Percentiles rank a stretch among this genome's conserved stretches.
Evolutionary conservation across 2,797 vertebrate genomes (phyloP).

Genomic region (Brachymystax lenok): DNA sequence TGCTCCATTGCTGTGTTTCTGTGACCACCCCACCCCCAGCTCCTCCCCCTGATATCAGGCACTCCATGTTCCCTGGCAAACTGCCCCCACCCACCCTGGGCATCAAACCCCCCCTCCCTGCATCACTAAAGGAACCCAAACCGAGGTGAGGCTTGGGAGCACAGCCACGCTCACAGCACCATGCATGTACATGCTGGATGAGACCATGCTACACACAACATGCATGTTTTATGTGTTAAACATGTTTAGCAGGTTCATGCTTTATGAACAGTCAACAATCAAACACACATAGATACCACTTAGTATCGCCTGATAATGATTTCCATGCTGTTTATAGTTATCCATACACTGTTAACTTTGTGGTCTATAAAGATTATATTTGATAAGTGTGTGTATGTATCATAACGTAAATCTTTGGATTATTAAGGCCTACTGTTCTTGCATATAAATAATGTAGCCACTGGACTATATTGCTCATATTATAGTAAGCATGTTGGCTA

Average conservation of each 20-base stretch:
- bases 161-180: neutral
- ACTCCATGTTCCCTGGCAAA: conserved; percentile 50
- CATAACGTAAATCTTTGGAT: neutral
- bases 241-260: too few relatives aligned
- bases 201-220: too few relatives aligned
- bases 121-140: conserved; percentile 58
- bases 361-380: neutral
- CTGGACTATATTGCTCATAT: neutral
- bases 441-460: too few relatives aligned
- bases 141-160: conserved; percentile 45
- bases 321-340: neutral
- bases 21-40: conserved; percentile 14
- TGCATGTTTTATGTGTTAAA: too few relatives aligned
- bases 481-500: neutral
- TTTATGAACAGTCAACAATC: neutral
- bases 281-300: neutral
- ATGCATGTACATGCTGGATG: too few relatives aligned
- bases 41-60: conserved; percentile 44
- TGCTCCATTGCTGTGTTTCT: neutral
- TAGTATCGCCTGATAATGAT: neutral
- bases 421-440: neutral
- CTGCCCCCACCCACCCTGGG: conserved; percentile 37
- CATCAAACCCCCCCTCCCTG: conserved; percentile 52
- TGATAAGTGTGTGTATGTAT: too few relatives aligned
- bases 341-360: neutral